Percentiles rank a stretch among this genome's conserved stretches.
phyloP scores from a whole-genome alignment of 2,888 invertebrate genomes.

The Drosophila siamana region DNA sequence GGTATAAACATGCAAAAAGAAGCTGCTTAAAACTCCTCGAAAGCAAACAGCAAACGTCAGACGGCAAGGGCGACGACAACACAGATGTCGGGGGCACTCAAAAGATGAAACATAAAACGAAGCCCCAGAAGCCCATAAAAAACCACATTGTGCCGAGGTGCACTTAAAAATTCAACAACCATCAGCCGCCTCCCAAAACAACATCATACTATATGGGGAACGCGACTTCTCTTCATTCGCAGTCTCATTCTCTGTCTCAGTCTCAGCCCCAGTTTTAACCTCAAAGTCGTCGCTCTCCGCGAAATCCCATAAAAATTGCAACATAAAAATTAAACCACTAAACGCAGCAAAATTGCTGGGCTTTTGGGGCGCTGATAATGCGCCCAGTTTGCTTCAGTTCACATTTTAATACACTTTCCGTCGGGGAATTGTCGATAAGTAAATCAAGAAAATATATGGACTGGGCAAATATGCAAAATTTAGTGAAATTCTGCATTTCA shows the following conservation, averaged over 20 bases:
- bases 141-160: slow-evolving; percentile 73
- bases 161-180: slow-evolving; percentile 57
- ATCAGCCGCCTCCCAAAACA: slow-evolving; percentile 32
- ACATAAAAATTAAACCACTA: slow-evolving; percentile 79
- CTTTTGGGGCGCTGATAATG: slow-evolving; percentile 47
- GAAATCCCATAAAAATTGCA: slow-evolving; percentile 70
- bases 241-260: too few species aligned
- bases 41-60: slow-evolving; percentile 46
- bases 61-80: slow-evolving; percentile 11
- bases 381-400: slow-evolving; percentile 30
- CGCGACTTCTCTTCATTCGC: neutral
- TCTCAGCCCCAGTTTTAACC: neutral
- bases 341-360: slow-evolving; percentile 64
- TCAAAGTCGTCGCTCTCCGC: slow-evolving; percentile 32
- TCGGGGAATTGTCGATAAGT: too few species aligned
- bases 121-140: slow-evolving; percentile 71
- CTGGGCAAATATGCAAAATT: too few species aligned
- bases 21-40: slow-evolving; percentile 55
- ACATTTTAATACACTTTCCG: slow-evolving; percentile 5
- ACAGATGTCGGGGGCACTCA: slow-evolving; percentile 54
- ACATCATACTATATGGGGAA: neutral
- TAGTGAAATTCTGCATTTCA: too few species aligned
- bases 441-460: too few species aligned
- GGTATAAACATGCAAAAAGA: slow-evolving; percentile 21
- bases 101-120: slow-evolving; percentile 79